Evolutionary conservation across 1,140 invertebrate species (phyloP), one percentile per base, ranked within the genome.

Genomic region (Archegozetes longisetosus): DNA sequence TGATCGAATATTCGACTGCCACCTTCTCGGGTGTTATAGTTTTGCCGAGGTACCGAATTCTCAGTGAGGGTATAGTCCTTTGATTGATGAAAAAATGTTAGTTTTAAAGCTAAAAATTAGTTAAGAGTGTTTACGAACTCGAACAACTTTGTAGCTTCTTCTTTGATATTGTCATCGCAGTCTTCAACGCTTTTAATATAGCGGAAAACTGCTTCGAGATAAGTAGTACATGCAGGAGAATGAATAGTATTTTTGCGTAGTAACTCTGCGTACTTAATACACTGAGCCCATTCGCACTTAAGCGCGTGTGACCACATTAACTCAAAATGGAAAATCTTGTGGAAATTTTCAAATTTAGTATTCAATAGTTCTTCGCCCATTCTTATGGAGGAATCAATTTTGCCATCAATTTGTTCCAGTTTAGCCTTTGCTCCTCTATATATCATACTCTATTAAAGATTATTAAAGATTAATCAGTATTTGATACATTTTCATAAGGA

Each of bases 21-120:
- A 47, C 57, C 47, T 58, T 58, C 25, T 58, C 57, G 4, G 57
- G 48, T 2, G 57, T 58, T 47, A 58, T 58, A 14, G 57, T 58
- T 27, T 58, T 58, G 17, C 57, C 57, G 49, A 58, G 50, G 27
- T 58, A 47, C 13, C 57, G 47, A 6, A 58, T 58, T 22, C 57
- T 46, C 17, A 58, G 46, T 29, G 24, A 27, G 12, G 57, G 57
- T 29, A 58, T 50, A 3, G 6, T n/a, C 49, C 57, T 58, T 1
- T 47, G 12, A 17, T 2, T 13, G 14, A 24, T 6, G 25, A 25
- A 24, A 13, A 26, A 53, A 24, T 24, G 28, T 6, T 29, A 24
- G 17, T 28, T 13, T 17, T 4, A 26, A 55, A 55, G 17, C 12
- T n/a, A 55, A 55, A 2, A 47, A n/a, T 47, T 47, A 47, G 46